A percentile compares a stretch with the other conserved stretches of the same genome.
phyloP scores from a whole-genome alignment of 2,797 vertebrate genomes.

The Silurus lanzhouensis region DNA sequence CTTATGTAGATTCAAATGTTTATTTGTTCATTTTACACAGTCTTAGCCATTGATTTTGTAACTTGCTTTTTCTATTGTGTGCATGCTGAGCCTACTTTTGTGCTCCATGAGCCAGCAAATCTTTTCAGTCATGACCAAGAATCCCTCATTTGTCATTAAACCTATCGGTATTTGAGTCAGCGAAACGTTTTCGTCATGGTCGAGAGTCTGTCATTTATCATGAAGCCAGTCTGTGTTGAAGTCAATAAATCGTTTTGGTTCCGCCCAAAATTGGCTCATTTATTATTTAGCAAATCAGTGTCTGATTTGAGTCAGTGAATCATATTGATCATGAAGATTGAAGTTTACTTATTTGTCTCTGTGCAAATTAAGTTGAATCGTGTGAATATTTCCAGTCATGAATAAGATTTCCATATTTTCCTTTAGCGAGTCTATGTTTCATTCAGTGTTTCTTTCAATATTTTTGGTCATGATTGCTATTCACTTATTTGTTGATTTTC shows the following conservation, averaged over 20 bases:
- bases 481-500: not conserved
- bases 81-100: not conserved
- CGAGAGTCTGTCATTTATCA: not conserved
- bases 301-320: not conserved
- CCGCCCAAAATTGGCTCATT: not conserved
- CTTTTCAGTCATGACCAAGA: not conserved
- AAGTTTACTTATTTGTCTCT: not conserved
- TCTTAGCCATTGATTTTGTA: not conserved
- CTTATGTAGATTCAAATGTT: not conserved
- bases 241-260: not conserved
- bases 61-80: not conserved
- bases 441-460: not conserved
- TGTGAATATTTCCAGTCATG: not conserved
- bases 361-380: not conserved
- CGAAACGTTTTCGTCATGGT: not conserved
- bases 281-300: not conserved
- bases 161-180: not conserved
- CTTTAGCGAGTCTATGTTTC: not conserved
- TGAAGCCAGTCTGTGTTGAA: not conserved
- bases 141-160: not conserved
- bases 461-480: not conserved
- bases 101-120: not conserved
- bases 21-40: not conserved
- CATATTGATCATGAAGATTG: not conserved
- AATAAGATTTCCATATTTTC: too few relatives aligned